Conservation (phyloP, 2,888 invertebrate species). For the Drosophila tripunctata region DNA sequence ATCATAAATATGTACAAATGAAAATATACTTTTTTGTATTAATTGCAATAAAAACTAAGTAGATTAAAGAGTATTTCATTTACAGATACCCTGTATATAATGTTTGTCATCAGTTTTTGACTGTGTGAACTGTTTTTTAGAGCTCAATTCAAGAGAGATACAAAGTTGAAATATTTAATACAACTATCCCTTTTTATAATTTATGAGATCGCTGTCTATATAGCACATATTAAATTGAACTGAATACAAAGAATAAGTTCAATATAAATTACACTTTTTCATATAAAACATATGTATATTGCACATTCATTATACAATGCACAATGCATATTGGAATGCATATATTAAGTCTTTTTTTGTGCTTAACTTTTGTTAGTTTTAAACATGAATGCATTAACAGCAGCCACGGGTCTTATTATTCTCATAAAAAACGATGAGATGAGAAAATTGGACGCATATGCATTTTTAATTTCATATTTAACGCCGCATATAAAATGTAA, state of each 20-base stretch:
- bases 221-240: no score
- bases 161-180: no score
- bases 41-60: not conserved
- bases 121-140: no score
- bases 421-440: conserved; percentile 28
- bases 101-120: no score
- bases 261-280: conserved; percentile 13
- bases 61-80: not conserved
- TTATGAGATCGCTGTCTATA: not conserved
- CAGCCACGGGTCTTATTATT: conserved; percentile 36
- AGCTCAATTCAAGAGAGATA: no score
- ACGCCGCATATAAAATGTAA: conserved; percentile 72
- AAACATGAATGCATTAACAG: conserved; percentile 76
- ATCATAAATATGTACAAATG: conserved; percentile 2
- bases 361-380: conserved; percentile 74
- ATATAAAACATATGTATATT: not conserved
- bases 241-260: conserved; percentile 17
- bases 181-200: no score
- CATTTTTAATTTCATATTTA: conserved; percentile 71
- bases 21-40: not conserved
- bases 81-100: not conserved
- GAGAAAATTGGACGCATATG: conserved; percentile 45
- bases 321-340: not conserved
- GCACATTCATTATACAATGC: not conserved
- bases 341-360: no score